Evolutionary conservation across 2,113 vertebrate genomes (phyloP), one percentile per base, ranked within the genome.

Genomic region (Axis porcinus): DNA sequence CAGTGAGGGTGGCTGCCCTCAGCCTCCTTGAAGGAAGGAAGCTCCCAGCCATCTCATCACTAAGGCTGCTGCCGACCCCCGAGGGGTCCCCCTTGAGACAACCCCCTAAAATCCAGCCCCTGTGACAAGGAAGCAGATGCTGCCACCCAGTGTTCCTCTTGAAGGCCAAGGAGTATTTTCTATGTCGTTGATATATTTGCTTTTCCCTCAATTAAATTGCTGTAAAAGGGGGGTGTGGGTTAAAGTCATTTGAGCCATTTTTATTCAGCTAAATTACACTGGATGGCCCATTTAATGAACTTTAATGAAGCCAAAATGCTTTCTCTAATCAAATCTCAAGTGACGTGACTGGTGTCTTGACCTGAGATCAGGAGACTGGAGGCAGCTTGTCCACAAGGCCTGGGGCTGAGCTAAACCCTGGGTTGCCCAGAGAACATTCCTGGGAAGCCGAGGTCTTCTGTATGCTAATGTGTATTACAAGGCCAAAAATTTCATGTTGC

Each of bases 311-410:
- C 97, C 97, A 97, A 96, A 97, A 98, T 90, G 99, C 97, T 97
- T 98, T 98, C 98, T 98, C 98, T 99, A 99, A 99, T 99, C 99
- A 99, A 98, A 98, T 98, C 97, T 98, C 97, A 98, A 98, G 98
- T 96, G 98, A 97, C 92, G 97, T 98, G 95, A 97, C 95, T 97
- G 83, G 98, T 92, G 50, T 94, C 79, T 97, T 97, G 98, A 97
- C 95, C 97, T 97, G 55, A 84, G 0, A 40, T 96, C 64, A 55
- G 12, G 93, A 98, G 95, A 88, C 92, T n/a, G 33, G 78, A 96
- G 62, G 58, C 83, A 40, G 94, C 81, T 87, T 79, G 85, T 40
- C 96, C 64, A 45, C 60, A 15, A 30, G 54, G 55, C 76, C 57
- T 83, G 33, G 67, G 5, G 47, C 82, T 54, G 55, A 47, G 33